Base-by-base conservation (phyloP, 2,888 invertebrate species). In the Brachyptera risi region DNA sequence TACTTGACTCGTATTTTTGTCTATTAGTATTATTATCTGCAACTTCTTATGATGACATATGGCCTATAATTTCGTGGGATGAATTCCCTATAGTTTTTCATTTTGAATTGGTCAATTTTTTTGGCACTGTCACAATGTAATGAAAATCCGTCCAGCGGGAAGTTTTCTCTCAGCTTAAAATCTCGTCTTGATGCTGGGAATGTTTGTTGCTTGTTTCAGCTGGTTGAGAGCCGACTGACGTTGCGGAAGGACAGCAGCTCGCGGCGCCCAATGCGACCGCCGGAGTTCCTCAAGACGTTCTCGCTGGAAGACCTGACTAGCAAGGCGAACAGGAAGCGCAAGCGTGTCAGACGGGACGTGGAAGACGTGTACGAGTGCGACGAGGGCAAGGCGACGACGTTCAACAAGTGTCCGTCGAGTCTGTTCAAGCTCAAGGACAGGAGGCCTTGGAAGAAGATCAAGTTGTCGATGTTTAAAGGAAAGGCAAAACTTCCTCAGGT, bases 171-270 rank as follows among this genome's bases (percentile, higher is more conserved):
- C n/a, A n/a, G n/a, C n/a, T n/a, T n/a, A n/a, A n/a, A n/a, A n/a
- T n/a, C n/a, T n/a, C n/a, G n/a, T n/a, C n/a, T n/a, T n/a, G n/a
- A n/a, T n/a, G n/a, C n/a, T n/a, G n/a, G n/a, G n/a, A n/a, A n/a
- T n/a, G n/a, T n/a, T n/a, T n/a, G n/a, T n/a, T n/a, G n/a, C n/a
- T 68, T 69, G 47, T n/a, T n/a, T n/a, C 51, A 76, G 71, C 80
- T 81, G 65, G 72, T 81, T 15, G 79, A 80, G 65, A 81, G 83
- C 65, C 75, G 83, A 35, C 80, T 80, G 69, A 85, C 85, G 0
- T 72, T 86, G 56, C 74, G 82, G 42, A 86, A 85, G 68, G 84
- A 83, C 62, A 84, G 83, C 60, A 85, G 85, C 62, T 80, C 82
- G 38, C 75, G 84, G 57, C 78, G 80, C 49, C 84, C 85, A 11